Evolutionary conservation across 2,888 invertebrate genomes (phyloP), one percentile per base, ranked within the genome.

Genomic region (Proisotoma minuta): DNA sequence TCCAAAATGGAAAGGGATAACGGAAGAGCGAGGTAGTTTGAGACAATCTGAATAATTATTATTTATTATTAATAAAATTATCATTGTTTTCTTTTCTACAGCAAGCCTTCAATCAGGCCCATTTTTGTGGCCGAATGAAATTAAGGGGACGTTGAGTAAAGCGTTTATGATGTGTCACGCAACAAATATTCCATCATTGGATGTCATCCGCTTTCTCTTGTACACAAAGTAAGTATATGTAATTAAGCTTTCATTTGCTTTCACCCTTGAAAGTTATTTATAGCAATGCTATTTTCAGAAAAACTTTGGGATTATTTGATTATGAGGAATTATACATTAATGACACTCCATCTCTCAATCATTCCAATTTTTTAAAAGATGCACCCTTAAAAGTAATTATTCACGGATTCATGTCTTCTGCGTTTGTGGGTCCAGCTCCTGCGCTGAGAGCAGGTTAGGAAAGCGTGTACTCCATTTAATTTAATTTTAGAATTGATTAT

Each of bases 381-480:
- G 68, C 68, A 23, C 68, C 65, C 0, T 24, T 68, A 0, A 68
- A 65, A 68, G 54, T 68, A 26, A 49, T 68, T 3, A 68, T 63
- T 34, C 68, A 68, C 59, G 68, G 68, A 29, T 68, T 68, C 12
- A 60, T 68, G 63, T 68, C 68, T 4, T 54, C 50, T 43, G 63
- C 60, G 15, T 57, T 59, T 48, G 57, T 60, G 1, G 68, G 68
- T 1, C 68, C 68, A 2, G 59, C 65, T 0, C 60, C 57, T 52
- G 49, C 49, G 3, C 49, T 68, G 8, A 47, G 68, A 48, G 50
- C 53, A 51, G 58, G 66, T 64, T 43, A n/a, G n/a, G n/a, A n/a
- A 34, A 34, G 15, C 23, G 10, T 47, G 4, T 40, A 23, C 10
- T 22, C 26, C 8, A 23, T 23, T 10, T 8, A 8, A 50, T 10